Conservation (phyloP, 2,888 invertebrate genomes). For the Microdon myrmicae region DNA sequence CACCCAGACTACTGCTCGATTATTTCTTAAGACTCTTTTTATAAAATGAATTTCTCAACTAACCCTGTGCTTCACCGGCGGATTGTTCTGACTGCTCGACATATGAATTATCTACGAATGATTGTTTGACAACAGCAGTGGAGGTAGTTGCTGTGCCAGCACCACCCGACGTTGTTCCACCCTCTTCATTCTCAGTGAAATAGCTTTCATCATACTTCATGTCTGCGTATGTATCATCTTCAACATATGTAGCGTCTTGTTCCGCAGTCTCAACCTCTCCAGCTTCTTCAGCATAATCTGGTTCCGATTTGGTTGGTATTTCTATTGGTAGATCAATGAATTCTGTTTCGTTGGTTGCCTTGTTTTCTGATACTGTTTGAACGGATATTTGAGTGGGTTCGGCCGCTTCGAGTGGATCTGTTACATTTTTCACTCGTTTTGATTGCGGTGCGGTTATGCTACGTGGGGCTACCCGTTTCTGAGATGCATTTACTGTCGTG, state of each 20-base stretch:
- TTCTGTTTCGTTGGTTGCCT: slow-evolving; percentile 61
- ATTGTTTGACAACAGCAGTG: slow-evolving; percentile 62
- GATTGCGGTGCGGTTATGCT: slow-evolving; percentile 59
- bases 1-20: slow-evolving; percentile 32
- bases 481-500: slow-evolving; percentile 61
- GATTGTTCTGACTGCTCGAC: slow-evolving; percentile 65
- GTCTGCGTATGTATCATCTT: slow-evolving; percentile 75
- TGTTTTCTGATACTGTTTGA: slow-evolving; percentile 68
- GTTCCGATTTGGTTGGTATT: slow-evolving; percentile 75
- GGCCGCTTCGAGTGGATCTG: slow-evolving; percentile 71
- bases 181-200: slow-evolving; percentile 67
- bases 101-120: slow-evolving; percentile 64
- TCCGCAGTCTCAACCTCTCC: slow-evolving; percentile 74
- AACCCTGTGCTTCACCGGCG: slow-evolving; percentile 68
- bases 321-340: slow-evolving; percentile 67
- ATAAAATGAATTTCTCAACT: slow-evolving; percentile 56
- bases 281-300: slow-evolving; percentile 74
- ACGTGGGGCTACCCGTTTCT: slow-evolving; percentile 64
- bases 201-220: slow-evolving; percentile 69
- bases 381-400: slow-evolving; percentile 70
- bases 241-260: slow-evolving; percentile 74
- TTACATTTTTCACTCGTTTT: slow-evolving; percentile 62
- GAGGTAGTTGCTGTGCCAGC: slow-evolving; percentile 62
- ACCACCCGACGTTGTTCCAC: slow-evolving; percentile 58
- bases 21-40: slow-evolving; percentile 14